Base-by-base conservation (phyloP, 1,140 invertebrate genomes). In the Tenebrio molitor region DNA sequence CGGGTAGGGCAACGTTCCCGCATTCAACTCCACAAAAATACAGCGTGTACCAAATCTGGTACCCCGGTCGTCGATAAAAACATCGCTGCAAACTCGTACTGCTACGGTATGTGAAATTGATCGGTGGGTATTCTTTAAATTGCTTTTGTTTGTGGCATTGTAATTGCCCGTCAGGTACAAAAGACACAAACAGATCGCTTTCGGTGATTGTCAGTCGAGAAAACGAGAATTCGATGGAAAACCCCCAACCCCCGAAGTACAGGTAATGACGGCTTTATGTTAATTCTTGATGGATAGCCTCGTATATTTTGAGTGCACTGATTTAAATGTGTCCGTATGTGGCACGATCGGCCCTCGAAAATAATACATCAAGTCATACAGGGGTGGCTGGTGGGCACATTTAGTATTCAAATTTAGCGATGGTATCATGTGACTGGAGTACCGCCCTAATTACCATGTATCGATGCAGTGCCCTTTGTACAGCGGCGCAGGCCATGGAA, bases 361-460 rank as follows among this genome's bases (percentile, higher is more conserved):
- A 25, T 25, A 73, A 71, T 50, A 71, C 41, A 74, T 74, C 71
- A 74, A 74, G 73, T 74, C 68, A 65, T 74, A 69, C 8, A n/a
- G 41, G 71, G 34, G 53, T 70, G 58, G 68, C 72, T 72, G 41
- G 36, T 73, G 69, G 74, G 62, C 73, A 58, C 77, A 77, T 75
- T 77, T 79, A 77, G 76, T 77, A 79, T 77, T 76, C 78, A 79
- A 76, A 78, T 77, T 72, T 63, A 64, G 69, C 69, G 78, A 80
- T 80, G 76, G 74, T 80, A 80, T 80, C 79, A 71, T 23, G 74
- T 80, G 76, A 78, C 79, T 79, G 67, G 66, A 73, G 75, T 34
- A 74, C 79, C 79, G 77, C 79, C 79, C 76, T 80, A 79, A 80
- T 80, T 73, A 74, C 76, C 34, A 73, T 78, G 74, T 76, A 79